These are phyloP conservation scores for Cephus cinctus DNA, from an alignment of 1,140 invertebrate genomes.

Conservation along the genomic window DNA sequence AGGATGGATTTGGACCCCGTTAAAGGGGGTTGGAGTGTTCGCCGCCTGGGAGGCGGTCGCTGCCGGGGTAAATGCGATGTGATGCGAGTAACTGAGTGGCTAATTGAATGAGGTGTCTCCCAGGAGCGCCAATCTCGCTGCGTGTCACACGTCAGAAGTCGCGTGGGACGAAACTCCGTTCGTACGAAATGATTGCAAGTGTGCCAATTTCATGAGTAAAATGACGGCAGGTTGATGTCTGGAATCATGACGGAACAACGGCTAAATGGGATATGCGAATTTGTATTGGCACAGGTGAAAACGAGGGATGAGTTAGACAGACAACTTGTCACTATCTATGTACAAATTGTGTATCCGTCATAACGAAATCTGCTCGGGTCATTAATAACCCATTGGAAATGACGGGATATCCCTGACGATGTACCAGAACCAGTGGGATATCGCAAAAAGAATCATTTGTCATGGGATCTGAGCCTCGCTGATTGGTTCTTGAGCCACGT, in stretches of 20 bases:
- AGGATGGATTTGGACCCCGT: background rate
- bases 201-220: no score
- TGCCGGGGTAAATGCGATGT: constrained; percentile 47
- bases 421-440: background rate
- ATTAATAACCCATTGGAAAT: constrained; percentile 18
- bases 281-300: no score
- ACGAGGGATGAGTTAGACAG: no score
- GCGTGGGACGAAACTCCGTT: no score
- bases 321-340: no score
- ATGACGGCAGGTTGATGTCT: no score
- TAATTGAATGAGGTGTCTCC: constrained; percentile 55
- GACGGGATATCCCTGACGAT: background rate
- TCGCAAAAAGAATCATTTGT: constrained; percentile 30
- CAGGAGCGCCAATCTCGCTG: constrained; percentile 42
- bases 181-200: no score
- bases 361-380: no score
- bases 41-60: constrained; percentile 1
- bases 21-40: background rate
- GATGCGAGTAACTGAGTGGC: constrained; percentile 53
- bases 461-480: constrained; percentile 22
- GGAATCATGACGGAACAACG: no score
- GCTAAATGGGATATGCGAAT: no score
- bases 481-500: constrained; percentile 27
- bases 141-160: constrained; percentile 46
- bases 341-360: no score